These are phyloP conservation scores for Ceyx melanurus DNA, from an alignment of 2,113 vertebrate species.

Conservation along the genomic window DNA sequence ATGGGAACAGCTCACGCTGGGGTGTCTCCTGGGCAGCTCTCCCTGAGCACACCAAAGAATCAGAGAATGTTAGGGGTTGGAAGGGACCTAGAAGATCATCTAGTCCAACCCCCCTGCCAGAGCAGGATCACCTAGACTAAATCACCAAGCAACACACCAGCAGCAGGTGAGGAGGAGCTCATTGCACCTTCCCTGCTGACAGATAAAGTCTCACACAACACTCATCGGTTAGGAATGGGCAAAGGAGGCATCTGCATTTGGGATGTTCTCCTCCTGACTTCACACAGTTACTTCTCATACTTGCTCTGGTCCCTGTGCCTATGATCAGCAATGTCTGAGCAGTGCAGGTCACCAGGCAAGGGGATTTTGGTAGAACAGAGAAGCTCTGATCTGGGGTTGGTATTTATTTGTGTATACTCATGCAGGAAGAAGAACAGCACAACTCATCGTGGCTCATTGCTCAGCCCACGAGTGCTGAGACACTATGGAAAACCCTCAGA, in stretches of 20 bases:
- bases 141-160: too few relatives aligned
- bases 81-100: too few relatives aligned
- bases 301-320: neutral
- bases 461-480: neutral
- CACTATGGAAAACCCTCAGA: accelerated
- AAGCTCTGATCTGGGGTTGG: neutral
- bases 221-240: neutral
- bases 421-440: neutral
- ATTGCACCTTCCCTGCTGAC: neutral
- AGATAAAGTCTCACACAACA: accelerated
- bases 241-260: neutral
- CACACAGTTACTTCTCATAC: accelerated
- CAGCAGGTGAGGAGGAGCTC: accelerated
- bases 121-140: too few relatives aligned
- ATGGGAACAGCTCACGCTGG: neutral
- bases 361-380: neutral
- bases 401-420: neutral
- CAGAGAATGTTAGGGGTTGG: too few relatives aligned
- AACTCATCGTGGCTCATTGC: neutral
- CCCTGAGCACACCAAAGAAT: neutral
- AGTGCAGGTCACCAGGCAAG: neutral
- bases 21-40: neutral
- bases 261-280: neutral
- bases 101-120: too few relatives aligned
- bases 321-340: neutral